A percentile compares a stretch with the other conserved stretches of the same genome.
Conservation (phyloP, 2,113 vertebrate species). For the Corvus moneduloides region DNA sequence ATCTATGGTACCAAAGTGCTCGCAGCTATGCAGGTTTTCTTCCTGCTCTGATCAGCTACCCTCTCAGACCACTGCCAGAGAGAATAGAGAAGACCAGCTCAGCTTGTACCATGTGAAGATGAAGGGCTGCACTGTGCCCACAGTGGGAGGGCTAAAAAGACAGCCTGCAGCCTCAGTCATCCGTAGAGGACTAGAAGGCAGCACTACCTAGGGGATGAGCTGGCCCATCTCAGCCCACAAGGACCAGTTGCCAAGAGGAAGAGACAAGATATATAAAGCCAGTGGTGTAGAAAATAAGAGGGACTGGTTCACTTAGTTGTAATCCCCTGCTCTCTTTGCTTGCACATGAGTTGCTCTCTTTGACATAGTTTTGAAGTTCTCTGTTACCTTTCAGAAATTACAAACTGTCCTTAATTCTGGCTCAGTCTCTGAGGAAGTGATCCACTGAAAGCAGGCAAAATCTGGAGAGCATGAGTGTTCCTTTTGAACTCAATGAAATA, state of each 20-base stretch:
- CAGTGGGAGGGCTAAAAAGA: neutral
- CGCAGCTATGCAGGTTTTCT: neutral
- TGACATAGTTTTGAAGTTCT: neutral
- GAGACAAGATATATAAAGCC: neutral
- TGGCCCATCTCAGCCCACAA: neutral
- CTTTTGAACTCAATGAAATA: neutral
- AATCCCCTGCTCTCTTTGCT: neutral
- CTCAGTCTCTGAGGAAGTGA: neutral
- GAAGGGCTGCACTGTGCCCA: rapidly evolving
- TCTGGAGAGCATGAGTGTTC: neutral
- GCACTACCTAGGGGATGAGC: neutral
- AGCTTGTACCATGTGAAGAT: neutral
- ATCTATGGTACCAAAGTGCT: neutral
- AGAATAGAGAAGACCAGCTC: neutral
- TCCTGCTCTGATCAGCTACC: neutral
- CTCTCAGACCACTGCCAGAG: neutral
- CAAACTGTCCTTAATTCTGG: neutral
- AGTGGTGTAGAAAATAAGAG: neutral
- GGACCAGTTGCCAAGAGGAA: neutral
- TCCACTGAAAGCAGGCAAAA: neutral
- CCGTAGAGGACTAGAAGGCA: neutral
- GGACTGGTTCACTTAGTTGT: neutral
- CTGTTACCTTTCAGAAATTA: neutral
- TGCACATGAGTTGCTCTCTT: neutral
- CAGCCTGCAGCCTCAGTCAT: neutral